Evolutionary conservation across 2,113 vertebrate species (phyloP).

Genomic region (Siniperca knerii): DNA sequence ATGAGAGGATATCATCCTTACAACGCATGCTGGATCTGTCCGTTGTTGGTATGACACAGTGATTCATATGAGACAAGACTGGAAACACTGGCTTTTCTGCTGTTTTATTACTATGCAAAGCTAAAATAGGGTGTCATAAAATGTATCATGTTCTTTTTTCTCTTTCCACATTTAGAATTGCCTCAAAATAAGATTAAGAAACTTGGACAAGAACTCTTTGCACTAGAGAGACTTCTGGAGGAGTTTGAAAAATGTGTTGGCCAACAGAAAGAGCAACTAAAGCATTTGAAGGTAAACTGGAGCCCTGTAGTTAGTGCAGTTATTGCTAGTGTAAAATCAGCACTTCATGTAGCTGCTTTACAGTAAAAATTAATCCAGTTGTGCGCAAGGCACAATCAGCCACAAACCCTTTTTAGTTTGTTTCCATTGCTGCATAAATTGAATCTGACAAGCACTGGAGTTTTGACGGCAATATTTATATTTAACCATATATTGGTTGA

Average conservation of each 20-base stretch:
- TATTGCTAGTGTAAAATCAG: background rate
- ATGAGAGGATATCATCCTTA: constrained; percentile 73
- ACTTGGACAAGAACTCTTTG: constrained; percentile 75
- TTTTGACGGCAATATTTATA: background rate
- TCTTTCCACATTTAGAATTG: constrained; percentile 65
- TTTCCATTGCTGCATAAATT: background rate
- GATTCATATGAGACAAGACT: background rate
- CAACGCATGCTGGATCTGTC: constrained; percentile 77
- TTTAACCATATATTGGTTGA: background rate
- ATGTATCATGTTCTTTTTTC: background rate
- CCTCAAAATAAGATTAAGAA: constrained; percentile 77
- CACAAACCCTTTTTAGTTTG: background rate
- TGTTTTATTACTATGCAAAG: background rate
- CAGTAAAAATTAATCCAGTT: background rate
- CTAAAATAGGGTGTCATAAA: background rate
- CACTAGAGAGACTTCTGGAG: constrained; percentile 72
- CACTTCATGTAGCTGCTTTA: background rate
- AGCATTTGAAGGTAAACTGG: constrained; percentile 76
- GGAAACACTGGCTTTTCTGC: too few relatives aligned
- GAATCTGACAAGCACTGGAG: background rate
- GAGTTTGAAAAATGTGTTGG: constrained; percentile 76
- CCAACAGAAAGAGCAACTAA: constrained; percentile 74
- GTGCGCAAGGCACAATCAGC: too few relatives aligned
- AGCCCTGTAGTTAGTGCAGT: background rate
- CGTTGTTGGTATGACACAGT: constrained; percentile 63